These are phyloP conservation scores for Teleiodes luculella DNA, from an alignment of 2,888 invertebrate species.

Conservation along the genomic window DNA sequence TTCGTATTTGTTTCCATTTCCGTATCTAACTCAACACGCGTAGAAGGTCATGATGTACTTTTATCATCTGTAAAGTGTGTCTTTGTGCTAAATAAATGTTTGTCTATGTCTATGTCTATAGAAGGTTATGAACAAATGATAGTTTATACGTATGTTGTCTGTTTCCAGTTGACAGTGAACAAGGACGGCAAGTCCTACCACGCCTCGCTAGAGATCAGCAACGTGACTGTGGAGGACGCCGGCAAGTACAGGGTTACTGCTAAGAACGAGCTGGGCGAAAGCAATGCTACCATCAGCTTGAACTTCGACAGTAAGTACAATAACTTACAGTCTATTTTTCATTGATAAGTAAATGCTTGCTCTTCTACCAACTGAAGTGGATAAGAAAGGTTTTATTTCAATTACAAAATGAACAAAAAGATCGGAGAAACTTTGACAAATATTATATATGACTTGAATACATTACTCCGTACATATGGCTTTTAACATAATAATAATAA, in stretches of 20 bases:
- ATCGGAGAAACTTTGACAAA: neutral
- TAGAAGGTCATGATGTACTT: no score
- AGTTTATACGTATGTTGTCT: neutral
- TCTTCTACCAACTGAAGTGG: neutral
- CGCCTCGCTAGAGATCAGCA: constrained; percentile 94
- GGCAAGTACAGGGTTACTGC: constrained; percentile 98
- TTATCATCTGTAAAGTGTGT: no score
- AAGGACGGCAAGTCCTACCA: constrained; percentile 96
- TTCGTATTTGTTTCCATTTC: no score
- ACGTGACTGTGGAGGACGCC: constrained; percentile 97
- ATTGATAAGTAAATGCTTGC: neutral
- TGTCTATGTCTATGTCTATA: no score
- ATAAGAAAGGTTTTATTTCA: neutral
- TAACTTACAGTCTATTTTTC: neutral
- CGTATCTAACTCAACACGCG: no score
- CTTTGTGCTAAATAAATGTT: no score
- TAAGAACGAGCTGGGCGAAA: constrained; percentile 98
- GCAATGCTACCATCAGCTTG: constrained; percentile 97
- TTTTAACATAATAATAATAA: constrained; percentile 2
- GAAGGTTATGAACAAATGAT: no score
- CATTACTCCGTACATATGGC: neutral
- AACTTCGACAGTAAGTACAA: constrained; percentile 97
- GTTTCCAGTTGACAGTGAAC: constrained; percentile 84
- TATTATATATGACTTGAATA: neutral
- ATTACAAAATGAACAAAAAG: neutral